Evolutionary conservation across 2,888 invertebrate genomes (phyloP), one percentile per base, ranked within the genome.

Genomic region (Lucinisca nassula): DNA sequence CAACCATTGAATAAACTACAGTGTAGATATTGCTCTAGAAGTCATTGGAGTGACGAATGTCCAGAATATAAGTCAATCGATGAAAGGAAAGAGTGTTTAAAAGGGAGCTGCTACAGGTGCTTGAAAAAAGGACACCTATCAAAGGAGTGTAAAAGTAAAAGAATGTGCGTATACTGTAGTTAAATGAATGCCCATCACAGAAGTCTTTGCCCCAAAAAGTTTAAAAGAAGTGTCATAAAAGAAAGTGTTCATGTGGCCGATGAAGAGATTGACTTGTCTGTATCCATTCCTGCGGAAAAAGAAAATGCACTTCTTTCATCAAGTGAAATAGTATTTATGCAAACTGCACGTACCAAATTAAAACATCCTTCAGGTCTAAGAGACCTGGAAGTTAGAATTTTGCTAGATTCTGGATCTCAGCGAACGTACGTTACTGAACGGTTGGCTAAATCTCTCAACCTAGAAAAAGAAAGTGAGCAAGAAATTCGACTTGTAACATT

Each of bases 391-490:
- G 40, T 67, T 6, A 27, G 78, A 40, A 24, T 79, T 10, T 12
- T 79, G 21, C 38, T 79, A 38, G 78, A 79, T 40, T 79, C 79
- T 0, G 45, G 70, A 17, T 79, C 79, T 30, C 79, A 79, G 21
- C 4, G 79, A n/a, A 79, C 79, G 17, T 79, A 79, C n/a, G 30
- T 79, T 1, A 49, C 79, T 6, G 40, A 45, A 32, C 0, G 21
- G 10, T 30, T 70, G 12, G 79, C 72, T 10, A 45, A 79, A 17
- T 10, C 35, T n/a, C 35, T 79, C 27, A 45, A 70, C 0, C 49
- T 79, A 2, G 51, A 76, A 32, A 32, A 51, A 51, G 21, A 27
- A 51, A 37, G 6, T 8, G 78, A 79, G n/a, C 61, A 79, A 40
- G 45, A 61, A 37, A 79, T 79, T 27, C 73, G 67, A 14, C 4